These are phyloP conservation scores for Gymnocheta viridis DNA, from an alignment of 2,888 invertebrate species.

Conservation along the genomic window DNA sequence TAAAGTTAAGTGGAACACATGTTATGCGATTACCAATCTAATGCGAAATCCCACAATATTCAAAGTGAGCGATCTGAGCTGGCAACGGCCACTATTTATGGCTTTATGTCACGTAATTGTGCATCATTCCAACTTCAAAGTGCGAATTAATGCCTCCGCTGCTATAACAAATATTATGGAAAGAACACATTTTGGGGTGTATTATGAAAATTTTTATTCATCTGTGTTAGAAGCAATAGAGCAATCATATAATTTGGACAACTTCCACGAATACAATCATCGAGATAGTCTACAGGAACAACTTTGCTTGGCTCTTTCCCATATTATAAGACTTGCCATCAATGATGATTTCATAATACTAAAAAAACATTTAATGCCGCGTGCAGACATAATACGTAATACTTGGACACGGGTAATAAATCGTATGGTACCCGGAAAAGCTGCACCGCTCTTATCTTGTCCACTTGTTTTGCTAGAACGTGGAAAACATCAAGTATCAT, in stretches of 20 bases:
- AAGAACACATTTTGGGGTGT: slow-evolving; percentile 86
- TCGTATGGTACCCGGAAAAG: slow-evolving; percentile 80
- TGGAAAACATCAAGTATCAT: not conserved
- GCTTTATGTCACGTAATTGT: slow-evolving; percentile 86
- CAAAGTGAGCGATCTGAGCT: slow-evolving; percentile 73
- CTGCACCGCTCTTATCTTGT: slow-evolving; percentile 74
- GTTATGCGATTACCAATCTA: slow-evolving; percentile 92
- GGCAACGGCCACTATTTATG: slow-evolving; percentile 86
- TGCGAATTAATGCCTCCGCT: slow-evolving; percentile 92
- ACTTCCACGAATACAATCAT: slow-evolving; percentile 93
- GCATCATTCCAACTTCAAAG: slow-evolving; percentile 92
- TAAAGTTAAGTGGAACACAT: slow-evolving; percentile 96
- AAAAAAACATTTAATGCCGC: slow-evolving; percentile 75
- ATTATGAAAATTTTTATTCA: slow-evolving; percentile 86
- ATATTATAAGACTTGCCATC: slow-evolving; percentile 85
- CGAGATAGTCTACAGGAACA: slow-evolving; percentile 93
- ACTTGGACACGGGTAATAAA: slow-evolving; percentile 80
- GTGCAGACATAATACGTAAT: slow-evolving; percentile 75
- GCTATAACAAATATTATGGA: slow-evolving; percentile 86
- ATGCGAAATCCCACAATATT: slow-evolving; percentile 85
- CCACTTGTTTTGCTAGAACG: slow-evolving; percentile 58
- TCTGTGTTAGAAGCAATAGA: slow-evolving; percentile 89
- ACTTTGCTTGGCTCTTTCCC: slow-evolving; percentile 89
- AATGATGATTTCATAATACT: slow-evolving; percentile 84
- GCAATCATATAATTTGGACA: slow-evolving; percentile 89